Evolutionary conservation across 2,797 vertebrate genomes (phyloP), one percentile per base, ranked within the genome.

Genomic region (Anguilla marmorata): DNA sequence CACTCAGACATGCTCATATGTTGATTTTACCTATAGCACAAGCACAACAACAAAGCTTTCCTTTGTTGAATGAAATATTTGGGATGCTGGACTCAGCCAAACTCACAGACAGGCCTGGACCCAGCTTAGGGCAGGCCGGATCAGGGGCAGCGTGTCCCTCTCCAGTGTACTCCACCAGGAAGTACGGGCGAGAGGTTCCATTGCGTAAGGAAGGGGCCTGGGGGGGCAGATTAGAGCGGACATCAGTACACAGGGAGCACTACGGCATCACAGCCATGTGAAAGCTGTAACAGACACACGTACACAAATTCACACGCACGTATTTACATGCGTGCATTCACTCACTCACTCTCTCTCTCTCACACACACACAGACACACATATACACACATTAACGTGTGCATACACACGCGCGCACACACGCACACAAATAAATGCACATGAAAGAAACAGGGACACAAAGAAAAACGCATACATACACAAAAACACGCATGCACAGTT

Each of bases 131-230:
- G 90, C 96, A 97, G 0, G 91, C 6, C 0, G 96, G 96, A 82
- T 96, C 96, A 0, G 90, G 12, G 0, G 88, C 91, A 0, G 90
- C 33, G 1, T 90, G 84, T 54, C 96, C 96, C 90, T 97, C 96
- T 69, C 96, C 96, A 0, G 89, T 96, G 93, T 97, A 95, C 89
- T 97, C 96, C 0, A 97, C 93, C 0, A 97, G 93, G 92, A 97
- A 96, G 82, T 91, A 95, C 0, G 96, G 93, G 0, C 96, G 95
- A 0, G 87, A 87, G 0, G 94, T 92, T 60, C 94, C 95, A 0
- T 96, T 96, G n/a, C 94, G 93, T 86, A 95, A 85, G 0, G 94
- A 93, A 0, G 96, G 95, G 2, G 95, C 96, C 96, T 97, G 33
- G 16, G 0, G 7, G 21, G 37, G 88, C 1, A 58, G 50, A 37